phyloP scores from a whole-genome alignment of 2,888 invertebrate genomes.

The Bimastos eiseni region DNA sequence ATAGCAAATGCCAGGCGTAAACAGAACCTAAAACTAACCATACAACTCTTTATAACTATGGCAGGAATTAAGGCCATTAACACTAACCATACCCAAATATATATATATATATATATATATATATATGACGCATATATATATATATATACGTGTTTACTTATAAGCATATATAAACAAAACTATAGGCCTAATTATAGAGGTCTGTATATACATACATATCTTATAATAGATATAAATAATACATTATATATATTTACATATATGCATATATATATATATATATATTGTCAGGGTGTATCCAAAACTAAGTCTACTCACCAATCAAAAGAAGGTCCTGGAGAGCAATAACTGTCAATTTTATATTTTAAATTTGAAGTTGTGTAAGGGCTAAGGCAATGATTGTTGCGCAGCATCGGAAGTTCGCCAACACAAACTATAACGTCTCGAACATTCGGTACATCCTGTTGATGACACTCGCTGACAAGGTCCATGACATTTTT shows the following conservation, averaged over 20 bases:
- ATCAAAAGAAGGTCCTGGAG: background rate
- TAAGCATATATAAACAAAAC: background rate
- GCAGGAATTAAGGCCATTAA: background rate
- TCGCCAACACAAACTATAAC: background rate
- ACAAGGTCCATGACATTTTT: background rate
- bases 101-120: too few relatives aligned
- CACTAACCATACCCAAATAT: background rate
- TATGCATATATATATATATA: background rate
- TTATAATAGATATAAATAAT: too few relatives aligned
- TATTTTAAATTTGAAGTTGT: background rate
- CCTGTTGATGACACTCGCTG: background rate
- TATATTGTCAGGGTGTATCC: background rate
- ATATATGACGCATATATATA: too few relatives aligned
- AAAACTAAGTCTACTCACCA: background rate
- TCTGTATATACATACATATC: background rate
- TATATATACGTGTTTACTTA: background rate
- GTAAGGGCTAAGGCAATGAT: background rate
- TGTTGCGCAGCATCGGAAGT: background rate
- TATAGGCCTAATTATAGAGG: background rate
- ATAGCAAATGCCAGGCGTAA: background rate
- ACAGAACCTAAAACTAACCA: background rate
- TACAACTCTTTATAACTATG: conserved; percentile 2
- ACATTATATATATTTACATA: conserved; percentile 15
- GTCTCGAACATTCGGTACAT: background rate
- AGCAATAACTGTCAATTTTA: background rate